phyloP scores from a whole-genome alignment of 2,797 vertebrate species.

The Ptychadena robeensis region DNA sequence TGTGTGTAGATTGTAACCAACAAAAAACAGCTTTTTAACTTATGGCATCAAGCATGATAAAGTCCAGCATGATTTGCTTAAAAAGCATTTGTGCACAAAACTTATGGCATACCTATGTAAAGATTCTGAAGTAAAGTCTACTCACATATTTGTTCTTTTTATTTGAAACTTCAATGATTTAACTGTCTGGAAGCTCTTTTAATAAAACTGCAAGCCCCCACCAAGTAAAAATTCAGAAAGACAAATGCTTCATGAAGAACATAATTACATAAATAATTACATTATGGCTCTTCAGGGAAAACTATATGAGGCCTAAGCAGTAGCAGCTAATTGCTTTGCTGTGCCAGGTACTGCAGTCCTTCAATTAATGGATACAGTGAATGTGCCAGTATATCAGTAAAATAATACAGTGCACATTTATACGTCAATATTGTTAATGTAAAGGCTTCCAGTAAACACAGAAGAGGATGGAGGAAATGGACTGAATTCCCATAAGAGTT shows the following conservation, averaged over 20 bases:
- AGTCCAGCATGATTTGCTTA: no score
- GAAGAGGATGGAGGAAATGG: not conserved
- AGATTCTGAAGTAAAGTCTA: not conserved
- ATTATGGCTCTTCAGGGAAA: not conserved
- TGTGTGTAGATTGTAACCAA: no score
- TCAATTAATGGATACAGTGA: slow-evolving; percentile 4
- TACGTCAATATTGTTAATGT: slow-evolving; percentile 5
- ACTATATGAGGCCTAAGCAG: not conserved
- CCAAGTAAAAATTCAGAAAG: not conserved
- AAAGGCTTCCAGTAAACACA: not conserved
- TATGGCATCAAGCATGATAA: no score
- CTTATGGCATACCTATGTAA: not conserved
- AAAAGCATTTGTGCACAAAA: not conserved
- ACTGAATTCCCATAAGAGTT: not conserved
- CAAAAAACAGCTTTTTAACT: no score
- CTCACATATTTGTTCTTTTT: not conserved
- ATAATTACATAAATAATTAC: slow-evolving; percentile 13
- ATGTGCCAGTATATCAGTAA: not conserved
- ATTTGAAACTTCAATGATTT: not conserved
- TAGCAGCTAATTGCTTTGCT: slow-evolving; percentile 9
- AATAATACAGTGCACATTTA: slow-evolving; percentile 1
- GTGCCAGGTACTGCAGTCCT: not conserved
- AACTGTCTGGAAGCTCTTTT: not conserved
- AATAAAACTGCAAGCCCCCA: not conserved
- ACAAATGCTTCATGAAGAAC: slow-evolving; percentile 1